Base-by-base conservation (phyloP, 2,797 vertebrate genomes). In the Xiphorhynchus erythropygius region DNA sequence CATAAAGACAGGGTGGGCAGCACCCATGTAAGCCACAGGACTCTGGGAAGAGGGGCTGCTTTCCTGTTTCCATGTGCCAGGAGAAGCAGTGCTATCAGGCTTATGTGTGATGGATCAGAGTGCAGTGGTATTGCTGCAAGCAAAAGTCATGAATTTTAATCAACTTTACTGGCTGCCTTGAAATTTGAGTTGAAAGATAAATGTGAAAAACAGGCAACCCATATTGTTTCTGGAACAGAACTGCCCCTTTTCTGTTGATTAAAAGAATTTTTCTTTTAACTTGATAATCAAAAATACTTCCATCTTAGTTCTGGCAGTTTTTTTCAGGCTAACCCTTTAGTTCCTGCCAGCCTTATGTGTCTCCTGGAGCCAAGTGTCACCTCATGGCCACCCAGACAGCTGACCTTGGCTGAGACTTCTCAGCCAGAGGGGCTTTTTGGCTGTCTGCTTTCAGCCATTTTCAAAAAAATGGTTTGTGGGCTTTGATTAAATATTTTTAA, bases 161-260 rank as follows among this genome's bases (percentile, higher is more conserved):
- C 89, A 94, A 30, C 57, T 83, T 89, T 84, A 84, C 89, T 94
- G 63, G 63, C 92, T 96, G 84, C 89, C 94, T 92, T 96, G 91
- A 97, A 96, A 96, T 90, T 76, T 93, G 80, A 96, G 57, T 95
- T 97, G 94, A 90, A 93, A 97, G 88, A 97, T 87, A 85, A 92
- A 96, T 95, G 59, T 68, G 93, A 97, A 97, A 97, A 95, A 84
- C 83, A 94, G 74, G 83, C 92, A 93, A 63, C 81, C 52, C 23
- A 17, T 96, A 62, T 89, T 96, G 85, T 65, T 95, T 95, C 25
- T 95, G 90, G 95, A 95, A 95, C 62, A 90, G 23, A 96, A 82
- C 30, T 86, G 28, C 59, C 73, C 47, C 50, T 95, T 87, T 96
- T 86, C 89, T 81, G 68, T 91, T 95, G 95, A 96, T 97, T 90